Evolutionary conservation across 2,888 invertebrate genomes (phyloP).

Genomic region (Pheosia gnoma): DNA sequence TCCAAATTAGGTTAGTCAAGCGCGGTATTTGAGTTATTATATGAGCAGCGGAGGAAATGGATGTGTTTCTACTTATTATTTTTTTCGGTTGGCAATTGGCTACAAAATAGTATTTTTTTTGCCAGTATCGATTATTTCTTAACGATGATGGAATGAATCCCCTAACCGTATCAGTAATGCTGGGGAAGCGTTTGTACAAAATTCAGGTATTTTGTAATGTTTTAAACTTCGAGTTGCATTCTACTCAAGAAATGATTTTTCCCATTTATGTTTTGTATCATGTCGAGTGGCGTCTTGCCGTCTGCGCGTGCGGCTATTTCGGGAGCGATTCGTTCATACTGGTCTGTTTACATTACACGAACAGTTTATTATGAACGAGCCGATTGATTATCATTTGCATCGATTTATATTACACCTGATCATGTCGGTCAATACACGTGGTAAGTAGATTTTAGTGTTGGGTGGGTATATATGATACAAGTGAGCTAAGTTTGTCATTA

Average conservation of each 20-base stretch:
- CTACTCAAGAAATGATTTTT: not conserved
- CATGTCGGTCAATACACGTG: not conserved
- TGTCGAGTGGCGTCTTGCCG: slow-evolving; percentile 22
- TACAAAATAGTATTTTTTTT: too few relatives aligned
- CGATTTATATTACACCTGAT: slow-evolving; percentile 16
- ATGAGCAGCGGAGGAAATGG: too few relatives aligned
- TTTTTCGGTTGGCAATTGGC: too few relatives aligned
- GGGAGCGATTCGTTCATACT: slow-evolving; percentile 9
- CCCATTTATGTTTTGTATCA: not conserved
- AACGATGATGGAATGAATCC: too few relatives aligned
- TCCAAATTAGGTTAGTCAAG: not conserved
- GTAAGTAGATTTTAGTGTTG: not conserved
- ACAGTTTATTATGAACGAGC: slow-evolving; percentile 19
- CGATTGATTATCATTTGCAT: slow-evolving; percentile 19
- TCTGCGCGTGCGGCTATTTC: slow-evolving; percentile 21
- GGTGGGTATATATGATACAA: too few relatives aligned
- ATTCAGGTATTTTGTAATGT: too few relatives aligned
- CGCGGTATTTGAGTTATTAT: not conserved
- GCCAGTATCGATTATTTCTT: too few relatives aligned
- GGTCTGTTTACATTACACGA: slow-evolving; percentile 19
- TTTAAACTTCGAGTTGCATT: not conserved
- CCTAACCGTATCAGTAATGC: too few relatives aligned
- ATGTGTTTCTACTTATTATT: too few relatives aligned
- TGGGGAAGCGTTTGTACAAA: too few relatives aligned
- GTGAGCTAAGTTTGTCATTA: too few relatives aligned